A percentile compares a stretch with the other conserved stretches of the same genome.
phyloP scores from a whole-genome alignment of 35 echinoderm and acorn worm genomes.

The Ophioderma brevispina region DNA sequence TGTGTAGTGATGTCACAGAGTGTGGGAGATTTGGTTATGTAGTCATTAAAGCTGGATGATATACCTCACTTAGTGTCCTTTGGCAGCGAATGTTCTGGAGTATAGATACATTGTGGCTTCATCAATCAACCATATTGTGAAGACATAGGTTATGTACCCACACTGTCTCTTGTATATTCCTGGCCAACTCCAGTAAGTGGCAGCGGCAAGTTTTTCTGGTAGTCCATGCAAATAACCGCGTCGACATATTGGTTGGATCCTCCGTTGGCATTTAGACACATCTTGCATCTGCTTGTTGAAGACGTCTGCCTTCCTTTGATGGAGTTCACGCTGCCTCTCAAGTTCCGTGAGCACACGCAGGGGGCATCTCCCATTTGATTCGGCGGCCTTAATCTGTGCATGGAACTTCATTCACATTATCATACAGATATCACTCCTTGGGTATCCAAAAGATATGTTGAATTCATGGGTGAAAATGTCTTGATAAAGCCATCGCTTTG shows the following conservation, averaged over 20 bases:
- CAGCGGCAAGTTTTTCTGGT: neutral
- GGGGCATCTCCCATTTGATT: too few species aligned
- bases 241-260: neutral
- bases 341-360: neutral
- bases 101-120: neutral
- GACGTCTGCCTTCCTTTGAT: neutral
- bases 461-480: neutral
- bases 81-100: too few species aligned
- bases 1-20: too few species aligned
- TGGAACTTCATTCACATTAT: too few species aligned
- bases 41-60: too few species aligned
- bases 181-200: neutral
- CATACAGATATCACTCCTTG: too few species aligned
- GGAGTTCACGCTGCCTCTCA: neutral
- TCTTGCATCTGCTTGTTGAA: neutral
- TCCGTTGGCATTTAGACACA: neutral
- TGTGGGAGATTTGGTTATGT: too few species aligned
- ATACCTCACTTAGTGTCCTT: too few species aligned
- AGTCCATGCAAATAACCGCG: neutral
- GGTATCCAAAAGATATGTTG: neutral
- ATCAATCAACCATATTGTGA: neutral
- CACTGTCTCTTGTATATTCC: neutral
- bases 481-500: neutral
- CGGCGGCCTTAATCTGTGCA: too few species aligned
- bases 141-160: slow-evolving; percentile 4